These are phyloP conservation scores for Actias luna DNA, from an alignment of 2,888 invertebrate genomes.

Conservation along the genomic window DNA sequence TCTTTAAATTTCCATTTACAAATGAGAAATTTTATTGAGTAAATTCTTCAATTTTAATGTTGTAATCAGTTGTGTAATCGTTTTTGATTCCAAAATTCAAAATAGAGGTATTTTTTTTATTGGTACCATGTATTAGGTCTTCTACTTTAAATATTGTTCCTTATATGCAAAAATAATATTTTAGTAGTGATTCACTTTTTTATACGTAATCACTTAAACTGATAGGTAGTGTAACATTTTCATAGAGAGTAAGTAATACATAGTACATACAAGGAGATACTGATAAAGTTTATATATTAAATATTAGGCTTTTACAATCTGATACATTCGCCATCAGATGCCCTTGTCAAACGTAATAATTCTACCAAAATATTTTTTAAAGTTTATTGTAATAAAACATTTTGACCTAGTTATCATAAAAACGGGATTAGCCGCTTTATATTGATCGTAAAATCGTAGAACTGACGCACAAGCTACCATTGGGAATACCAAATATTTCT, in stretches of 20 bases:
- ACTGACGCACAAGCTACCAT: background rate
- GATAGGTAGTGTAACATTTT: background rate
- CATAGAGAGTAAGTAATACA: background rate
- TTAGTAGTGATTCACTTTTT: background rate
- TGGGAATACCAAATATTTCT: slow-evolving; percentile 5
- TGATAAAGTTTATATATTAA: background rate
- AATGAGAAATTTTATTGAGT: too few relatives aligned
- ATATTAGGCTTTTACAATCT: background rate
- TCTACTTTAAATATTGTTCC: too few relatives aligned
- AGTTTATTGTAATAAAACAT: background rate
- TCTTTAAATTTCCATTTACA: too few relatives aligned
- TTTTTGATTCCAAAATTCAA: too few relatives aligned
- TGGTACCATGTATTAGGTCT: too few relatives aligned
- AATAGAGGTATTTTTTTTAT: too few relatives aligned
- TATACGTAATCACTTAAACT: background rate
- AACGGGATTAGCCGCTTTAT: background rate
- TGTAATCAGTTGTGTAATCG: too few relatives aligned
- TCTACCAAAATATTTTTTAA: too few relatives aligned
- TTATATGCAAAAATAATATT: background rate
- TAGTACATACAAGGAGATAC: background rate
- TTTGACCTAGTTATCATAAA: background rate
- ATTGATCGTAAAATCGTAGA: background rate
- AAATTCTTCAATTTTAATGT: too few relatives aligned
- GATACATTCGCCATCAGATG: background rate
- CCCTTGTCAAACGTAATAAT: background rate